Evolutionary conservation across 2,888 invertebrate species (phyloP).

Genomic region (Sinhomidia bicolor): DNA sequence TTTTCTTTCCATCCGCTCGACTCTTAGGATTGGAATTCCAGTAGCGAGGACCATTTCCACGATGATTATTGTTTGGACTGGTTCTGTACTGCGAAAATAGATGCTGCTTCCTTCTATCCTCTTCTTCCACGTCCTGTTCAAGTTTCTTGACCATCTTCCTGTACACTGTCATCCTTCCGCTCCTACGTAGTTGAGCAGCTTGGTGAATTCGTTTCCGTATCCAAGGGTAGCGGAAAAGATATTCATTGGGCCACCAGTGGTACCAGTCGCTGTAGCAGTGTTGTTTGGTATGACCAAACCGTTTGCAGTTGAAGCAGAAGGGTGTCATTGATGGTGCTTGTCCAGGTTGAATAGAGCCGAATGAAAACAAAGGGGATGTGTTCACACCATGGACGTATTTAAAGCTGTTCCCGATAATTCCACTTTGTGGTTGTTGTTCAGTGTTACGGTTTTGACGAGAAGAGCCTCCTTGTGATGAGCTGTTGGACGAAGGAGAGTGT

Average conservation of each 20-base stretch:
- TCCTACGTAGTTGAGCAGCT: not conserved
- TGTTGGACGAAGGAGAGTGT: not conserved
- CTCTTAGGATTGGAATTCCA: not conserved
- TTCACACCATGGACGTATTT: not conserved
- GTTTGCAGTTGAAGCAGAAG: constrained; percentile 61
- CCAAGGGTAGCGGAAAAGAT: constrained; percentile 27
- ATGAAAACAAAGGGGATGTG: not conserved
- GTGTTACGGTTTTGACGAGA: too few relatives aligned
- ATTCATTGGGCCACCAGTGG: constrained; percentile 53
- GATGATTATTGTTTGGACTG: not conserved
- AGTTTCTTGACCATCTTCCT: not conserved
- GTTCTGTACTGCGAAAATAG: not conserved
- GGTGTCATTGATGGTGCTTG: not conserved
- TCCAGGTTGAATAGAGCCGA: not conserved
- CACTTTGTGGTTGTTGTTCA: not conserved
- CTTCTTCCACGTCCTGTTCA: constrained; percentile 31
- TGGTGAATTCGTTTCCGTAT: not conserved
- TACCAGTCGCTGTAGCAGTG: not conserved
- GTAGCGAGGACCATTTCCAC: not conserved
- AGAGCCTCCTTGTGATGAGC: not conserved
- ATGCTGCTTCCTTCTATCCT: not conserved
- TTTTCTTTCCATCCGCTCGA: not conserved
- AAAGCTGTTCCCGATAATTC: too few relatives aligned
- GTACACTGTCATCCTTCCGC: not conserved
- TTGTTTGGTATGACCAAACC: constrained; percentile 21